A percentile compares a stretch with the other conserved stretches of the same genome.
Conservation (phyloP, 2,888 invertebrate species). For the Microctonus hyperodae region DNA sequence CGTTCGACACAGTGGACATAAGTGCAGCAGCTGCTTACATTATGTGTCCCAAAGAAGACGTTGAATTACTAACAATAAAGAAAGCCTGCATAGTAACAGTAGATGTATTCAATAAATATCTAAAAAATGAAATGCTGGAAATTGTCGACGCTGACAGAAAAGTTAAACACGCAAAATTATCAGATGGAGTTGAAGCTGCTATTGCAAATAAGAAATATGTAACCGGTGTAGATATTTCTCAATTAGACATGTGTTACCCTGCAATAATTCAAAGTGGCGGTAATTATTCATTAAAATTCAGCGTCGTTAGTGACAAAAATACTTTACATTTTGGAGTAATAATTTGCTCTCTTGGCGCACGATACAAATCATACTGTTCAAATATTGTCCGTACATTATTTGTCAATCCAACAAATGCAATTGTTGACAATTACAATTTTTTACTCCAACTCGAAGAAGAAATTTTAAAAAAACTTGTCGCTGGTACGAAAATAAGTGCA, state of each 20-base stretch:
- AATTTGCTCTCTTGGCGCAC: conserved; percentile 90
- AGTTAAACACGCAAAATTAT: conserved; percentile 94
- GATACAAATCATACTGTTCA: conserved; percentile 98
- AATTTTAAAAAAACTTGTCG: conserved; percentile 81
- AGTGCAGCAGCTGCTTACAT: conserved; percentile 84
- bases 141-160: conserved; percentile 99
- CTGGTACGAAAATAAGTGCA: conserved; percentile 82
- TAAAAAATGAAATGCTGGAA: conserved; percentile 98
- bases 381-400: conserved; percentile 96
- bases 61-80: conserved; percentile 87
- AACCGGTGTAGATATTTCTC: conserved; percentile 84
- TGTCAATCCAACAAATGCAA: conserved; percentile 84
- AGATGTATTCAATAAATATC: conserved; percentile 94
- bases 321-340: conserved; percentile 95
- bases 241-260: conserved; percentile 97
- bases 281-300: conserved; percentile 97
- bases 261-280: conserved; percentile 99
- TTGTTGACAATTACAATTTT: conserved; percentile 89
- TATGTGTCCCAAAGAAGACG: conserved; percentile 94
- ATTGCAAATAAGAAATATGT: conserved; percentile 97
- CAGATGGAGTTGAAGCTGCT: conserved; percentile 93
- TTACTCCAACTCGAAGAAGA: conserved; percentile 89
- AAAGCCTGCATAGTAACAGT: conserved; percentile 93
- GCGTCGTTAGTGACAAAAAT: conserved; percentile 93
- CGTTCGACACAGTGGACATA: conserved; percentile 87